phyloP scores from a whole-genome alignment of 2,797 vertebrate genomes.

The Eleutherodactylus coqui region DNA sequence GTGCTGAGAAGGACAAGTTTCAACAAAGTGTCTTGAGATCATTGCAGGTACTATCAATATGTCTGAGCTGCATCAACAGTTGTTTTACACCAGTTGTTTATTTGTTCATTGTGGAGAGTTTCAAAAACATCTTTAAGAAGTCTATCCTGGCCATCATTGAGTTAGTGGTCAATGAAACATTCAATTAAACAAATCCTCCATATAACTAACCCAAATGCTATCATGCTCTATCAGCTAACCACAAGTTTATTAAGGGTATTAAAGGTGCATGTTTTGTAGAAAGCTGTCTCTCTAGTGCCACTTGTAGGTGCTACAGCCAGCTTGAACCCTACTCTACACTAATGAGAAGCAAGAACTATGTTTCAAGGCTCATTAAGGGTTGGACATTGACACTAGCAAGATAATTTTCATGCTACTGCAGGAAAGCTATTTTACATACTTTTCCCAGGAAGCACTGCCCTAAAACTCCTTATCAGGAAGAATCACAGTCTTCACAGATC shows the following conservation, averaged over 20 bases:
- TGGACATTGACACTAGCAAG: no score
- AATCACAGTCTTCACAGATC: neutral
- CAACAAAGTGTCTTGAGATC: neutral
- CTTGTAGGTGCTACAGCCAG: no score
- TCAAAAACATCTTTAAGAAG: constrained; percentile 54
- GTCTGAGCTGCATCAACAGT: constrained; percentile 30
- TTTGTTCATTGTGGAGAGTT: constrained; percentile 59
- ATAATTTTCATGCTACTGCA: neutral
- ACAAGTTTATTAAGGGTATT: neutral
- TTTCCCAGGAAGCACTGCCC: neutral
- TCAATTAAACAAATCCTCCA: neutral
- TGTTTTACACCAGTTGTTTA: constrained; percentile 56
- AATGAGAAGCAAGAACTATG: no score
- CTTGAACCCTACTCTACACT: no score
- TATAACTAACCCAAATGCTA: neutral
- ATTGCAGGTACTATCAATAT: neutral
- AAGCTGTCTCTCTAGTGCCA: no score
- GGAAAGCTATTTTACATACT: neutral
- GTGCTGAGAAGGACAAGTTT: neutral
- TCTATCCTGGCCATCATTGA: constrained; percentile 24
- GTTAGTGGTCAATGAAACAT: constrained; percentile 36
- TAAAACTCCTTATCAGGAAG: no score
- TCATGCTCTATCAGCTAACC: neutral
- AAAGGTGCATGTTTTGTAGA: no score
- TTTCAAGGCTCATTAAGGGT: no score